phyloP scores from a whole-genome alignment of 2,888 invertebrate species.

The Tinea pellionella region DNA sequence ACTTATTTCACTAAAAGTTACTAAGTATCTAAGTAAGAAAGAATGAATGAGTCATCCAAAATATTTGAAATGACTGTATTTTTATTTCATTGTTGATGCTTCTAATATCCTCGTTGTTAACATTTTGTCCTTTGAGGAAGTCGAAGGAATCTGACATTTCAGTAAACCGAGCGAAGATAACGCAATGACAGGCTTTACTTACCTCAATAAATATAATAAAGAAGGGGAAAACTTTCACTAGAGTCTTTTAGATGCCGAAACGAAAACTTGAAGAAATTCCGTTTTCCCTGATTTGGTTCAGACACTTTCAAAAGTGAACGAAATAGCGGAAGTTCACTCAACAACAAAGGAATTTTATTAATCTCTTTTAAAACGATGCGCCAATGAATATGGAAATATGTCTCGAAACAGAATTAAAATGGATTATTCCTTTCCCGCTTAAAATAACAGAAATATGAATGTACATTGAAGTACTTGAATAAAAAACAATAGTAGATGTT shows the following conservation, averaged over 20 bases:
- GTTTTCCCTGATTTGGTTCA: conserved; percentile 11
- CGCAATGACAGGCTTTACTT: conserved; percentile 22
- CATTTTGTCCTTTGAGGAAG: conserved; percentile 25
- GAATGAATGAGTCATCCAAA: no score
- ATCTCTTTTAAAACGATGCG: conserved; percentile 1
- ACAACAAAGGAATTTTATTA: conserved; percentile 9
- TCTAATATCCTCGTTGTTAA: conserved; percentile 37
- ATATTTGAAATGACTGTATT: no score
- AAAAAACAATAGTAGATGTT: background rate
- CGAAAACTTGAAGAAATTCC: conserved; percentile 11
- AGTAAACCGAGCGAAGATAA: conserved; percentile 21
- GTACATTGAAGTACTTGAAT: background rate
- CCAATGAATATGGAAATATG: background rate
- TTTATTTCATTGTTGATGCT: background rate
- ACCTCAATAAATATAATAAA: conserved; percentile 20
- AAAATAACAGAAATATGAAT: background rate
- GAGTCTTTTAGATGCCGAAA: conserved; percentile 13
- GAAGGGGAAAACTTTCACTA: conserved; percentile 12
- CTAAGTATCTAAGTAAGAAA: no score
- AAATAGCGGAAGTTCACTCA: conserved; percentile 1
- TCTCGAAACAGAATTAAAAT: background rate
- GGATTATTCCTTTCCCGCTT: background rate
- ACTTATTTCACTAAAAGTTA: no score
- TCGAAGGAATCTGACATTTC: conserved; percentile 20
- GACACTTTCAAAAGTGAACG: conserved; percentile 6